These are phyloP conservation scores for Brachylomia viminalis DNA, from an alignment of 2,888 invertebrate species.

Conservation along the genomic window DNA sequence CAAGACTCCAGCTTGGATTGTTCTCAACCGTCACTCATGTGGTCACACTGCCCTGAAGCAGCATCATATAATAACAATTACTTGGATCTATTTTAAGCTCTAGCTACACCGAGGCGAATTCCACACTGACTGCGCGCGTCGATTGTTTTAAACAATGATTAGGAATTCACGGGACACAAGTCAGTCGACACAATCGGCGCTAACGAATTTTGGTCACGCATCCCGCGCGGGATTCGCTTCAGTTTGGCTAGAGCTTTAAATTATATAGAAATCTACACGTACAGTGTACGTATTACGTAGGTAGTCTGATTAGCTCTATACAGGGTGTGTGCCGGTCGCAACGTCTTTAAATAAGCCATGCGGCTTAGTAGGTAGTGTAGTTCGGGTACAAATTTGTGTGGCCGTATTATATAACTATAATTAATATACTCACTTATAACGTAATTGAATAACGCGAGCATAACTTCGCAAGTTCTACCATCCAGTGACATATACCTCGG, in stretches of 20 bases:
- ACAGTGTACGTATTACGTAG: not conserved
- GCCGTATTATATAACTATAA: too few species aligned
- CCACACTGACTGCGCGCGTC: too few species aligned
- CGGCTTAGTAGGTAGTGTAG: not conserved
- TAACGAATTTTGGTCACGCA: not conserved
- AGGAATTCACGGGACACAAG: not conserved
- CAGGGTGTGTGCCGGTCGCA: not conserved
- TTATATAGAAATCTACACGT: not conserved
- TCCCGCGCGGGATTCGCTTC: not conserved
- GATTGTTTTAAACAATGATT: too few species aligned
- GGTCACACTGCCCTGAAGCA: too few species aligned
- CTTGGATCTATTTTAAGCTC: not conserved
- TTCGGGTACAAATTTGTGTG: not conserved
- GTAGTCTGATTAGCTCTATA: not conserved
- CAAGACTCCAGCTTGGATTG: too few species aligned
- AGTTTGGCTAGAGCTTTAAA: not conserved
- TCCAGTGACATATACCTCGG: not conserved
- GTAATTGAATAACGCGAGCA: not conserved
- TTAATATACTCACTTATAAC: not conserved
- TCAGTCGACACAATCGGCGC: not conserved
- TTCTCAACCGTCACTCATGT: too few species aligned
- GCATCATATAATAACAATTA: not conserved
- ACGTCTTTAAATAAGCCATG: not conserved
- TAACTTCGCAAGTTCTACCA: not conserved
- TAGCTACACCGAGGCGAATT: too few species aligned